phyloP scores from a whole-genome alignment of 2,888 invertebrate species.

The Cerceris rybyensis region DNA sequence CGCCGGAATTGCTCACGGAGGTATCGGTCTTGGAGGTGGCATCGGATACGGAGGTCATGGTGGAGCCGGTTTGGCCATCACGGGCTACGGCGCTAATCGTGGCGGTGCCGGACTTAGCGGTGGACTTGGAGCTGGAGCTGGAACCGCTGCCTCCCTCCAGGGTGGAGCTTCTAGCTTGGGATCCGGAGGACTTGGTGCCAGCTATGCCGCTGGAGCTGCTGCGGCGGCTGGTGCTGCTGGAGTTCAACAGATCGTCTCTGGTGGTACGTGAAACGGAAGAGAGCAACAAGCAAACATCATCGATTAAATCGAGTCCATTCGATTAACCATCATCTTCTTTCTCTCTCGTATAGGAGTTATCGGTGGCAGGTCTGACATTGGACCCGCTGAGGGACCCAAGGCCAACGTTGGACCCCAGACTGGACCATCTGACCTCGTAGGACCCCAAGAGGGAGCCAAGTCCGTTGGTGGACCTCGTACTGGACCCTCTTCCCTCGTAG shows the following conservation, averaged over 20 bases:
- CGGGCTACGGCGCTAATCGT: conserved; percentile 52
- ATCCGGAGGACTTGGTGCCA: conserved; percentile 80
- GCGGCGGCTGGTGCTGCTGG: conserved; percentile 80
- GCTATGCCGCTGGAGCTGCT: conserved; percentile 81
- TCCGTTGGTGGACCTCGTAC: conserved; percentile 81
- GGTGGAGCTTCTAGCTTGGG: conserved; percentile 80
- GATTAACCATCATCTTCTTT: not conserved
- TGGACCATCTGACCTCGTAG: conserved; percentile 80
- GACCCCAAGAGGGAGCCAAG: conserved; percentile 81
- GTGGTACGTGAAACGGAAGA: conserved; percentile 70
- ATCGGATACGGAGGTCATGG: conserved; percentile 66
- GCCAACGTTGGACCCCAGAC: conserved; percentile 81
- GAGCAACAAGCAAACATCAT: not conserved
- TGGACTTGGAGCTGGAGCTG: conserved; percentile 80
- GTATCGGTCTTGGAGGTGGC: conserved; percentile 69
- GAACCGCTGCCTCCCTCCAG: conserved; percentile 79
- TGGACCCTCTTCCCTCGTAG: conserved; percentile 79
- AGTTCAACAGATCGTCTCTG: conserved; percentile 80
- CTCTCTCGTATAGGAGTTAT: conserved; percentile 71
- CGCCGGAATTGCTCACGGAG: conserved; percentile 79
- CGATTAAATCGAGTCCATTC: not conserved
- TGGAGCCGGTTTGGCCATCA: conserved; percentile 62
- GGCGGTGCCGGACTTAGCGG: conserved; percentile 79
- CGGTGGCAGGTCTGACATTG: conserved; percentile 80
- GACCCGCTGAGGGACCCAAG: conserved; percentile 81